phyloP scores from a whole-genome alignment of 53 echinoderm and acorn worm species.

The Actinopyga echinites region DNA sequence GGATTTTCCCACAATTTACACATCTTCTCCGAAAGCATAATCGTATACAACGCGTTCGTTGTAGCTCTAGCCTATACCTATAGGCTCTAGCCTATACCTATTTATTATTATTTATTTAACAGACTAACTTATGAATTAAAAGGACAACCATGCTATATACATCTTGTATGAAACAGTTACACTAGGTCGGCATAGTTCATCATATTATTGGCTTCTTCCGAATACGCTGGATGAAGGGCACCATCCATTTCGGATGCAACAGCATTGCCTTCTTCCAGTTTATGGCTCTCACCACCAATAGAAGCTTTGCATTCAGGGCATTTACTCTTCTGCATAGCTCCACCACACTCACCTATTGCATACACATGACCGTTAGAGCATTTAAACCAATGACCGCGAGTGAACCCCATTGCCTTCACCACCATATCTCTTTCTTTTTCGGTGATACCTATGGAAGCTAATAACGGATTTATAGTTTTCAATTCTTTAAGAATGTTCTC shows the following conservation, averaged over 20 bases:
- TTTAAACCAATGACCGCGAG: conserved; percentile 85
- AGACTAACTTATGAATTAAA: no score
- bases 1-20: no score
- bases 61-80: no score
- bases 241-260: conserved; percentile 81
- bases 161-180: no score
- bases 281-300: conserved; percentile 74
- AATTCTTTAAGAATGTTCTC: conserved; percentile 26
- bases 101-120: no score
- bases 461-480: neutral
- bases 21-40: no score
- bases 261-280: conserved; percentile 54
- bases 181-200: conserved; percentile 41
- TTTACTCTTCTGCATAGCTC: conserved; percentile 54
- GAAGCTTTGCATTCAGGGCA: conserved; percentile 73
- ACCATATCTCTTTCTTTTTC: conserved; percentile 68
- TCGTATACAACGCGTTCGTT: no score
- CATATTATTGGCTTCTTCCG: conserved; percentile 74
- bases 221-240: conserved; percentile 63
- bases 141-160: no score
- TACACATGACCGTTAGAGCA: conserved; percentile 84
- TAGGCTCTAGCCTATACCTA: no score
- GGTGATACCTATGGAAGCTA: conserved; percentile 41
- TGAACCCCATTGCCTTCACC: conserved; percentile 72
- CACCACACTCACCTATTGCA: conserved; percentile 89